These are phyloP conservation scores for Xenopus petersii DNA, from an alignment of 2,797 vertebrate genomes.

Conservation along the genomic window DNA sequence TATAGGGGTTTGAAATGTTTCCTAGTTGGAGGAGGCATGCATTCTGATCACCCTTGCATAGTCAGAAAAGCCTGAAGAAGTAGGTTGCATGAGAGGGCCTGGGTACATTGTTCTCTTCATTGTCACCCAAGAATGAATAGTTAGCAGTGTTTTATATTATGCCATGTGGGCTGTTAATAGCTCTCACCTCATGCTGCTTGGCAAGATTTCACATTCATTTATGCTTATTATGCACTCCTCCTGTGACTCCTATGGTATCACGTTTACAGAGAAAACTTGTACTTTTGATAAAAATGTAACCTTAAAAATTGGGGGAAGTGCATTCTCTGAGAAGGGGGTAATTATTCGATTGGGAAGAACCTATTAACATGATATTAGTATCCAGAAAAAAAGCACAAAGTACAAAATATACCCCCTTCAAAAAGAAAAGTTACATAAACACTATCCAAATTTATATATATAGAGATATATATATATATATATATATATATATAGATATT, in stretches of 20 bases:
- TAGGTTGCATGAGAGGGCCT: conserved; percentile 65
- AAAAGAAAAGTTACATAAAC: too few relatives aligned
- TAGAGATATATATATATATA: too few relatives aligned
- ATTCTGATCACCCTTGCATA: conserved; percentile 38
- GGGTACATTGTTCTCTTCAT: conserved; percentile 61
- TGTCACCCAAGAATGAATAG: conserved; percentile 56
- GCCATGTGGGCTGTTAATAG: conserved; percentile 20
- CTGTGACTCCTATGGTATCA: neutral
- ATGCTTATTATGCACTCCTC: neutral
- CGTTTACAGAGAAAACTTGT: neutral
- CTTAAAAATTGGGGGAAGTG: too few relatives aligned
- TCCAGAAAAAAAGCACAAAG: too few relatives aligned
- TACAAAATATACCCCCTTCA: too few relatives aligned
- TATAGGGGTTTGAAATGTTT: conserved; percentile 18
- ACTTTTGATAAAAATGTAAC: too few relatives aligned
- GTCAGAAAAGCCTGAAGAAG: conserved; percentile 61
- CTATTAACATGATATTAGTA: too few relatives aligned
- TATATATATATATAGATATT: too few relatives aligned
- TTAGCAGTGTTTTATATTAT: conserved; percentile 41
- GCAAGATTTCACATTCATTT: conserved; percentile 3
- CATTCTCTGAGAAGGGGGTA: too few relatives aligned
- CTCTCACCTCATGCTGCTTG: conserved; percentile 4
- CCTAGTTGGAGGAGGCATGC: conserved; percentile 40
- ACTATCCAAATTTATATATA: too few relatives aligned
- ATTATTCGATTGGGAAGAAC: too few relatives aligned